Evolutionary conservation across 1,140 invertebrate species (phyloP).

Genomic region (Euura saliciscinereae): DNA sequence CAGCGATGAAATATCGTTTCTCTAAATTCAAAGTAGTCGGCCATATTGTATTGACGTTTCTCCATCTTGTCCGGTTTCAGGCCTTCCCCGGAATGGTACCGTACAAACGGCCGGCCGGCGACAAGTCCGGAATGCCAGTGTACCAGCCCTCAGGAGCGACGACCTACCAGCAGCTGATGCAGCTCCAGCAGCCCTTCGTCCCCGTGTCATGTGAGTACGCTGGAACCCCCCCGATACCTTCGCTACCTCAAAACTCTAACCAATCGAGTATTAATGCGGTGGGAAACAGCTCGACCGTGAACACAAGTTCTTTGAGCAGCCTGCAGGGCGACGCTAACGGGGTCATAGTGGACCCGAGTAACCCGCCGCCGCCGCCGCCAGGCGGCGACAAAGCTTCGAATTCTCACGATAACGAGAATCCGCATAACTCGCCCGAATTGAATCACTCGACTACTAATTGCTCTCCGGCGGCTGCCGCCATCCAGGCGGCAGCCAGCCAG

Average conservation of each 20-base stretch:
- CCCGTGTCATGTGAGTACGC: slow-evolving; percentile 92
- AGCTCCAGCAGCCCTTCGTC: slow-evolving; percentile 91
- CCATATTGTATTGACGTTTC: slow-evolving; percentile 20
- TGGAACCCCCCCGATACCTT: slow-evolving; percentile 61
- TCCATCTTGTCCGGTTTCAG: slow-evolving; percentile 62
- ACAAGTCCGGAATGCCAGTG: slow-evolving; percentile 93
- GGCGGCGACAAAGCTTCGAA: slow-evolving; percentile 38
- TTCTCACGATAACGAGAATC: slow-evolving; percentile 51
- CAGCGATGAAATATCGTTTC: no score
- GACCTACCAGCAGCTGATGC: slow-evolving; percentile 95
- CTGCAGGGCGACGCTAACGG: slow-evolving; percentile 55
- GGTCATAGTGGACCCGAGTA: slow-evolving; percentile 62
- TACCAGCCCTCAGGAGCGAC: slow-evolving; percentile 87
- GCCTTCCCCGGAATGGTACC: slow-evolving; percentile 93
- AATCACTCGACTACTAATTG: slow-evolving; percentile 50
- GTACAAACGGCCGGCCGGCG: slow-evolving; percentile 91
- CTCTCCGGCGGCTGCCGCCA: slow-evolving; percentile 37
- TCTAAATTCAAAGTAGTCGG: no score
- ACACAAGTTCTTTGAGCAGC: slow-evolving; percentile 25
- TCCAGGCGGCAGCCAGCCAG: slow-evolving; percentile 32
- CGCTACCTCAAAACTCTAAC: slow-evolving; percentile 52
- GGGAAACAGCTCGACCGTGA: slow-evolving; percentile 17
- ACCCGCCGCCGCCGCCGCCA: slow-evolving; percentile 58
- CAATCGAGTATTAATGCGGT: slow-evolving; percentile 50
- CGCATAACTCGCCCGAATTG: slow-evolving; percentile 57